Conservation (phyloP, 2,113 vertebrate genomes). For the Ploceus nigricollis region DNA sequence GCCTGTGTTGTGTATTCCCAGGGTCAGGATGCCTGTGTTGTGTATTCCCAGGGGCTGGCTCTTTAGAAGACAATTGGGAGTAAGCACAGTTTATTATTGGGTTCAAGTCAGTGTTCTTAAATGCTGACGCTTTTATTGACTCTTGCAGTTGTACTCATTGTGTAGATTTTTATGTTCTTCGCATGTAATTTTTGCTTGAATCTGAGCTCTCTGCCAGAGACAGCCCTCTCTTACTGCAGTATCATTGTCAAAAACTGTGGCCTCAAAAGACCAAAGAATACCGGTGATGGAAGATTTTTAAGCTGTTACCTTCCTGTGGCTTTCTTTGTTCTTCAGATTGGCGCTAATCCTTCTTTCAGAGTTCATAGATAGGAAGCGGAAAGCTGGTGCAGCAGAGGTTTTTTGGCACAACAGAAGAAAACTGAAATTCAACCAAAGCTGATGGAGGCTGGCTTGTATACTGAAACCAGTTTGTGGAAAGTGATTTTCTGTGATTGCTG, state of each 20-base stretch:
- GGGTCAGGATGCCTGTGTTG: rapidly evolving
- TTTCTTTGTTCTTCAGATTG: slow-evolving; percentile 12
- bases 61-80: background rate
- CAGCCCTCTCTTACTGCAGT: background rate
- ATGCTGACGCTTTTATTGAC: background rate
- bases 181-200: background rate
- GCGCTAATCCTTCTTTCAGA: slow-evolving; percentile 23
- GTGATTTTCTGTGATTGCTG: background rate
- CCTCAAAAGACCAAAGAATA: background rate
- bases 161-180: background rate
- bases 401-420: background rate
- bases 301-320: background rate
- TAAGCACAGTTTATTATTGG: background rate
- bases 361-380: background rate
- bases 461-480: background rate
- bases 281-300: background rate
- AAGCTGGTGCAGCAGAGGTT: background rate
- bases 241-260: background rate
- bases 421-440: background rate
- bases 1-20: rapidly evolving
- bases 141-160: background rate
- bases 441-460: background rate
- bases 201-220: background rate
- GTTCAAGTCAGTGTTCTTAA: background rate
- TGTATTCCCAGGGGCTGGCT: background rate